These are phyloP conservation scores for Brachionus rotundiformis DNA, from an alignment of 1,140 invertebrate genomes.

Conservation along the genomic window DNA sequence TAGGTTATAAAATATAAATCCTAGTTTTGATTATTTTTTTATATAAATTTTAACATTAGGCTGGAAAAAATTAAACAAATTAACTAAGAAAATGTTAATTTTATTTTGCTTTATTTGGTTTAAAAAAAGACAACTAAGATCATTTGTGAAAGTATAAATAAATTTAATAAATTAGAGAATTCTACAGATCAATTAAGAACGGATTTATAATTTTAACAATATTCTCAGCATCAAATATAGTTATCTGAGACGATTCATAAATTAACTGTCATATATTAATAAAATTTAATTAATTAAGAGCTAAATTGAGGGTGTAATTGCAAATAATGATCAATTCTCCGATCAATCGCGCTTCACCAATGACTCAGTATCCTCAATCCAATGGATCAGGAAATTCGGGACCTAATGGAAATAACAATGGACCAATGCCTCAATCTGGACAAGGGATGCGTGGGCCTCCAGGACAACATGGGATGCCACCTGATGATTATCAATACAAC, in stretches of 20 bases:
- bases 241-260: background rate
- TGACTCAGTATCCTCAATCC: slow-evolving; percentile 1
- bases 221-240: background rate
- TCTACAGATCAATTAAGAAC: background rate
- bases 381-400: background rate
- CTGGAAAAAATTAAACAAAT: background rate
- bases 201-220: background rate
- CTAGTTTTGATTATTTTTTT: no score
- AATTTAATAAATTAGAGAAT: slow-evolving; percentile 12
- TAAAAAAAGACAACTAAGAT: slow-evolving; percentile 15
- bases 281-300: background rate
- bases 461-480: slow-evolving; percentile 15
- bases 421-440: background rate
- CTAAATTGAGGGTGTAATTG: background rate
- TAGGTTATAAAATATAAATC: no score
- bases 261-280: background rate
- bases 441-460: slow-evolving; percentile 11
- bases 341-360: slow-evolving; percentile 19
- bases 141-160: background rate
- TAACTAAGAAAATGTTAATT: slow-evolving; percentile 7
- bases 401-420: background rate
- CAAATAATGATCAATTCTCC: slow-evolving; percentile 45
- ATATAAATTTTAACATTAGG: no score
- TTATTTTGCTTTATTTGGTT: background rate
- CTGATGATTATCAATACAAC: background rate